Base-by-base conservation (phyloP, 2,888 invertebrate genomes). In the Brenthis daphne region DNA sequence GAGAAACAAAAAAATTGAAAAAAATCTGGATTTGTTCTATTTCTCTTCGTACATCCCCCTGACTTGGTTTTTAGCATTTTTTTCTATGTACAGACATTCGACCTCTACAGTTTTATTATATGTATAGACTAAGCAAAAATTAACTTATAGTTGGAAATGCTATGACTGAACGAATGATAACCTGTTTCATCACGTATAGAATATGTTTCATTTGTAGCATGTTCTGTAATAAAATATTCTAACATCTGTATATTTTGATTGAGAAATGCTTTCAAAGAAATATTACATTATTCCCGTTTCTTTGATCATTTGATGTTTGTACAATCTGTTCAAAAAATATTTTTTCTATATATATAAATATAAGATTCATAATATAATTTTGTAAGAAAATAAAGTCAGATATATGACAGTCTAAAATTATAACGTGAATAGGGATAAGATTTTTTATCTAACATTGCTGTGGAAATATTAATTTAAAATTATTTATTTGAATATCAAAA, bases 231-330 rank as follows among this genome's bases (percentile, higher is more conserved):
- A 14, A 55, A 29, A n/a, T 29, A 33, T 13, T 14, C 6, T 8
- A 20, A 54, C 12, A 20, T 20, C 54, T 37, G 37, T 53, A n/a
- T 63, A 12, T 20, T 48, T 43, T 16, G 11, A 29, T 48, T 14
- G 29, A 16, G 57, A 65, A 37, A 47, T 56, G 20, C 16, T 65
- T 50, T 50, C 37, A 37, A 14, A 51, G 50, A 16, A 37, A 20
- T 33, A 13, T 57, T 20, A 50, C 16, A 57, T 65, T 29, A 33
- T 53, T 37, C 29, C 1, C 24, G 6, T 47, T 57, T 14, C 57
- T 65, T 65, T 57, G 65, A 65, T 65, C 57, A 48, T 57, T 37
- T 14, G 14, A 24, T 65, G 11, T 37, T 51, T 43, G 65, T 53
- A 51, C 37, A 43, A 65, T 56, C 47, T 51, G 13, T 55, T 43